These are phyloP conservation scores for Celastrina argiolus DNA, from an alignment of 2,888 invertebrate species.

Conservation along the genomic window DNA sequence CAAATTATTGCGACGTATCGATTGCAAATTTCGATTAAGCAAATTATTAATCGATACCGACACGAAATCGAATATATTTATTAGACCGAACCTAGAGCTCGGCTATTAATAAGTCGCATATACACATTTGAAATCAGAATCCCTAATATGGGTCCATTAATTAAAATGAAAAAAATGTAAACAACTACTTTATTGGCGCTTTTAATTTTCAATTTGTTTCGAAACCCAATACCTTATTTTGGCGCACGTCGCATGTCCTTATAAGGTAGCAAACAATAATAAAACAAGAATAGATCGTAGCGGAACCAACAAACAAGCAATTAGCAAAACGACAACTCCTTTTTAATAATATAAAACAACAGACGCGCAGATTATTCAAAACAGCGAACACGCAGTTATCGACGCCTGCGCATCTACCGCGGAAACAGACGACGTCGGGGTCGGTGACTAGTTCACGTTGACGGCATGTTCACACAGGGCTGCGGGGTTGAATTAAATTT, in stretches of 20 bases:
- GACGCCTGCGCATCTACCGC: slow-evolving; percentile 5
- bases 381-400: slow-evolving; percentile 13
- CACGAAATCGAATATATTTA: background rate
- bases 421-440: background rate
- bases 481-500: background rate
- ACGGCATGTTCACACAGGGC: background rate
- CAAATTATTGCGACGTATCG: slow-evolving; percentile 37
- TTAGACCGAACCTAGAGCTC: background rate
- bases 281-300: background rate
- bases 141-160: no score
- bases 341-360: slow-evolving; percentile 7
- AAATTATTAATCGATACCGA: slow-evolving; percentile 29
- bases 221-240: background rate
- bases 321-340: slow-evolving; percentile 7
- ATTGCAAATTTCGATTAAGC: slow-evolving; percentile 32
- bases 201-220: background rate
- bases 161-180: no score
- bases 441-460: background rate
- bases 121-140: no score
- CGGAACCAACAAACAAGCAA: slow-evolving; percentile 11
- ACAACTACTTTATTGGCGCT: no score
- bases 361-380: background rate
- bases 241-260: background rate
- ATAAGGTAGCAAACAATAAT: background rate
- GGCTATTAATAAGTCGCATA: no score